Evolutionary conservation across 1,140 invertebrate genomes (phyloP).

Genomic region (Lordiphosa mommai): DNA sequence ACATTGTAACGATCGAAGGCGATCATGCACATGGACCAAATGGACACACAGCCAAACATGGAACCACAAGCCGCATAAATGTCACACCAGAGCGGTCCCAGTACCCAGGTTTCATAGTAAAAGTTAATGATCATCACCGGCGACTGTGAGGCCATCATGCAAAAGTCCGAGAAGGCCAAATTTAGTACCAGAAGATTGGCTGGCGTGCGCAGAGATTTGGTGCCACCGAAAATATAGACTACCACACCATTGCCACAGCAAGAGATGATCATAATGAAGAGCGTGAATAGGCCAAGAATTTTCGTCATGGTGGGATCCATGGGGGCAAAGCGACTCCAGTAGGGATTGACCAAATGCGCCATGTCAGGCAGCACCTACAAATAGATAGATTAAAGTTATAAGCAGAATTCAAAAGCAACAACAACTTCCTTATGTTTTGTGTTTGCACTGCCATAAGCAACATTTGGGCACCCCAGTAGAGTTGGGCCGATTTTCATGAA

Average conservation of each 20-base stretch:
- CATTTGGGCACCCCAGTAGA: too few relatives aligned
- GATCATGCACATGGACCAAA: conserved; percentile 93
- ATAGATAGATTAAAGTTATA: not conserved
- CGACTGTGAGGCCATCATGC: conserved; percentile 92
- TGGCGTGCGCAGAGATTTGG: conserved; percentile 82
- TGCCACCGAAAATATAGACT: conserved; percentile 84
- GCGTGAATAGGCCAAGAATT: conserved; percentile 59
- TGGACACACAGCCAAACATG: conserved; percentile 89
- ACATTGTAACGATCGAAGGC: conserved; percentile 93
- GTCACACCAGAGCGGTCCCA: conserved; percentile 90
- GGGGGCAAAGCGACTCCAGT: conserved; percentile 89
- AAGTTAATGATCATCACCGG: conserved; percentile 93
- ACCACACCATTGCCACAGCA: conserved; percentile 83
- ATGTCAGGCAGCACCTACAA: conserved; percentile 82
- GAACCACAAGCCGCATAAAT: conserved; percentile 90
- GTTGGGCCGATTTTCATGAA: too few relatives aligned
- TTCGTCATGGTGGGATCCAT: conserved; percentile 87
- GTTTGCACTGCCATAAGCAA: too few relatives aligned
- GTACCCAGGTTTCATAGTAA: conserved; percentile 92
- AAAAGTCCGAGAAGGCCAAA: conserved; percentile 85
- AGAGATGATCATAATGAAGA: conserved; percentile 72
- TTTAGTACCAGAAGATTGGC: conserved; percentile 83
- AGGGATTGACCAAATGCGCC: conserved; percentile 85
- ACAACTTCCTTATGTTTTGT: too few relatives aligned
- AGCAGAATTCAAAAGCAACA: too few relatives aligned